phyloP scores from a whole-genome alignment of 92 coral and sea anemone species.

The Porites divaricata region DNA sequence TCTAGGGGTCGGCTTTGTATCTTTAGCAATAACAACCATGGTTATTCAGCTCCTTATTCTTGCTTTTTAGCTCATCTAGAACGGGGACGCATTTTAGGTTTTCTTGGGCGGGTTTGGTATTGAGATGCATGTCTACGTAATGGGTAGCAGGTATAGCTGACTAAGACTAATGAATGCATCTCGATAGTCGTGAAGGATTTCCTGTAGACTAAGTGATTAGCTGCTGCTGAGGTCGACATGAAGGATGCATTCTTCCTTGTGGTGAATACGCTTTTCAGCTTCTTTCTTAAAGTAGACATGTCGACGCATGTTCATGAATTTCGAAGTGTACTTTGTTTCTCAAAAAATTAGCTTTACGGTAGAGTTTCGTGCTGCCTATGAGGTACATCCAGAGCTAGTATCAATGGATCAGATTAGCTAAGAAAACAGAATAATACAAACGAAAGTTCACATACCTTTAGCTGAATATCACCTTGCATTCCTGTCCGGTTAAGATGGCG shows the following conservation, averaged over 20 bases:
- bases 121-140: conserved; percentile 43
- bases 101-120: background rate
- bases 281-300: conserved; percentile 22
- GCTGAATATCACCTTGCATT: no score
- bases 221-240: background rate
- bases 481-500: no score
- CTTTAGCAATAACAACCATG: conserved; percentile 51
- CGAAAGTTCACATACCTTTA: no score
- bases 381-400: conserved; percentile 10
- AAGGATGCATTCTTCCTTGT: conserved; percentile 16
- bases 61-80: conserved; percentile 31
- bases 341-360: conserved; percentile 38
- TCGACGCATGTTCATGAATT: conserved; percentile 29
- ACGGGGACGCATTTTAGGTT: no score
- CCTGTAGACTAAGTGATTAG: conserved; percentile 22
- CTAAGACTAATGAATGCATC: conserved; percentile 64
- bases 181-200: conserved; percentile 7
- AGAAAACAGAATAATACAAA: conserved; percentile 22
- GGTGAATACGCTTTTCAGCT: conserved; percentile 14
- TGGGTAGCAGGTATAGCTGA: conserved; percentile 53
- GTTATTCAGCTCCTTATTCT: conserved; percentile 48
- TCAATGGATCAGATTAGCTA: background rate
- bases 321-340: conserved; percentile 54
- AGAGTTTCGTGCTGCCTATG: conserved; percentile 39
- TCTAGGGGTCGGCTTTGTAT: conserved; percentile 61